phyloP scores from a whole-genome alignment of 2,113 vertebrate species.

The Coptodon rendalli region DNA sequence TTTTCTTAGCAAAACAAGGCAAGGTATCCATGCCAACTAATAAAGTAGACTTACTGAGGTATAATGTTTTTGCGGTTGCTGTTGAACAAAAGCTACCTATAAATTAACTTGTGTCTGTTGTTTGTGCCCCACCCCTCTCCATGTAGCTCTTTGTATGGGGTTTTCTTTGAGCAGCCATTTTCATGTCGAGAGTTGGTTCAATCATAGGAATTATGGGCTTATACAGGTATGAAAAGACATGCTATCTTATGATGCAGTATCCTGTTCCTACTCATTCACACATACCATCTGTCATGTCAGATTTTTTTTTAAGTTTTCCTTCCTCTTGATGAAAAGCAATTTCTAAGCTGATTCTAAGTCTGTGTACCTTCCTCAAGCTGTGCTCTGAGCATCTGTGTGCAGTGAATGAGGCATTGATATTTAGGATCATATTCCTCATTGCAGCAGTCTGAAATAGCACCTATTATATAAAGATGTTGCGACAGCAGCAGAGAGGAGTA shows the following conservation, averaged over 20 bases:
- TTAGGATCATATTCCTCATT: constrained; percentile 54
- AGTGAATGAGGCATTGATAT: constrained; percentile 52
- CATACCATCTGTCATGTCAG: constrained; percentile 14
- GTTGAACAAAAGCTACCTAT: background rate
- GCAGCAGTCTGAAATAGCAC: constrained; percentile 52
- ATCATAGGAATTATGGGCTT: background rate
- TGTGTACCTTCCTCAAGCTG: constrained; percentile 37
- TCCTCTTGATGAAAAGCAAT: background rate
- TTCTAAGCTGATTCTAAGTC: constrained; percentile 36
- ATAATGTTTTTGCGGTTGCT: background rate
- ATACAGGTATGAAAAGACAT: background rate
- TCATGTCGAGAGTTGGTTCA: background rate
- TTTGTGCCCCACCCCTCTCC: background rate
- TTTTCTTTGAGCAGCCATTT: background rate
- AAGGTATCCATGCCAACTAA: background rate
- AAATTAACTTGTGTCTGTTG: background rate
- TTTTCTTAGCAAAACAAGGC: background rate
- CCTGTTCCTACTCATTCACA: constrained; percentile 2
- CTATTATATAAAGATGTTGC: constrained; percentile 61
- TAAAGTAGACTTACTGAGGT: background rate
- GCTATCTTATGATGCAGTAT: background rate
- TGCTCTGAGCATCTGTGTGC: constrained; percentile 43
- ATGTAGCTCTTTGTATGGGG: background rate
- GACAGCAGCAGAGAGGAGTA: constrained; percentile 22
- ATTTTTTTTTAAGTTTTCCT: background rate